phyloP scores from a whole-genome alignment of 2,797 vertebrate genomes.

The Ctenopoma multispine region DNA sequence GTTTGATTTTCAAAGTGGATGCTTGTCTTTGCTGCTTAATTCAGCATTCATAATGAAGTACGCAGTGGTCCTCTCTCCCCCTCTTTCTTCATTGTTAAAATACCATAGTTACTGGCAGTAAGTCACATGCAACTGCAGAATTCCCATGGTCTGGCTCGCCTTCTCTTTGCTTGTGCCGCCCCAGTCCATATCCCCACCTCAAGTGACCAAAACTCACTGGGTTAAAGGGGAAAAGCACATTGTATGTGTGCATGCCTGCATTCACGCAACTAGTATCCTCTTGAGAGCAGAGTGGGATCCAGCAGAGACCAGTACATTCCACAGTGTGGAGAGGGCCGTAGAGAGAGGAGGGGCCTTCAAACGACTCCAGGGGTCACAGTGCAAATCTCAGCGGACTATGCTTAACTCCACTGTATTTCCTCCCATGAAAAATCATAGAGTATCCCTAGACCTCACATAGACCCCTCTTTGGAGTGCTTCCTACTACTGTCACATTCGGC shows the following conservation, averaged over 20 bases:
- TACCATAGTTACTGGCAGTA: slow-evolving; percentile 19
- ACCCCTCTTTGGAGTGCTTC: neutral
- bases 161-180: neutral
- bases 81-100: slow-evolving; percentile 20
- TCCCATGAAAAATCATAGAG: slow-evolving; percentile 11
- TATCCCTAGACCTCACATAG: neutral
- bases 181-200: slow-evolving; percentile 22
- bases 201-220: slow-evolving; percentile 44
- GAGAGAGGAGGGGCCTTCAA: slow-evolving; percentile 39
- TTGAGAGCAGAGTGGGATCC: slow-evolving; percentile 58
- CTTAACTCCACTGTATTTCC: slow-evolving; percentile 29
- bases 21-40: slow-evolving; percentile 30
- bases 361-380: slow-evolving; percentile 56
- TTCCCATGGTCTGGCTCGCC: slow-evolving; percentile 45
- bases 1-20: slow-evolving; percentile 17
- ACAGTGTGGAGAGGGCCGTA: slow-evolving; percentile 45
- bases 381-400: slow-evolving; percentile 60
- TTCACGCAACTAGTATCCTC: slow-evolving; percentile 59
- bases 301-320: slow-evolving; percentile 71
- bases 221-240: slow-evolving; percentile 53
- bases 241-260: slow-evolving; percentile 62
- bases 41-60: slow-evolving; percentile 1
- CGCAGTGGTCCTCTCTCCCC: slow-evolving; percentile 2
- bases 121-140: slow-evolving; percentile 12
- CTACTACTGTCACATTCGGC: slow-evolving; percentile 32